Evolutionary conservation across 2,888 invertebrate genomes (phyloP), one percentile per base, ranked within the genome.

Genomic region (Hanleya hanleyi): DNA sequence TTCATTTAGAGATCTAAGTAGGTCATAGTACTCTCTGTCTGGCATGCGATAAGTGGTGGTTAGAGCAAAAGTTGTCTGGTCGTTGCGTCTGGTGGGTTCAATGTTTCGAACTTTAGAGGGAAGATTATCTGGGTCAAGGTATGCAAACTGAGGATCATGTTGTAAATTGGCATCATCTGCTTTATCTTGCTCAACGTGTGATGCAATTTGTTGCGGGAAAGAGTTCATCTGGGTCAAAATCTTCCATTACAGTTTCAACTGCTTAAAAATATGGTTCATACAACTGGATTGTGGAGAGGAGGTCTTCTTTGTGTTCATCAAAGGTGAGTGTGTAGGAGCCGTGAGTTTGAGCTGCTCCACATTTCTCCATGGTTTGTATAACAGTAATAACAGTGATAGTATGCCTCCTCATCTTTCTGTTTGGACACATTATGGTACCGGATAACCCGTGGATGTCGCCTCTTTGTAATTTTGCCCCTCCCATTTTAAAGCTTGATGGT

Each of bases 351-450:
- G 35, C 26, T 64, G n/a, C 15, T 64, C 64, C 26, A 29, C 64
- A 64, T 64, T 64, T 35, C 64, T 64, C 64, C 64, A 64, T 64
- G 64, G 64, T 18, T n/a, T 33, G 35, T 64, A 64, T 35, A 64
- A 22, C 15, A 64, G 29, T 18, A 64, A 35, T 64, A 64, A 35
- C 66, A 22, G 37, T 66, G 66, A 35, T 22, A 37, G 41, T 38
- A 66, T 37, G 22, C 33, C 33, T 66, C 66, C 18, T 36, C 66
- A 37, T 66, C 66, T n/a, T 33, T 37, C 33, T 66, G 36, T 37
- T 29, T 66, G 22, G 37, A 38, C 22, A 66, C 37, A n/a, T 36
- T n/a, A 37, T 66, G 41, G 66, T 66, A 36, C 5, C 41, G 66
- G 15, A 66, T 6, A n/a, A 66, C n/a, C n/a, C 22, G 33, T 5